phyloP scores from a whole-genome alignment of 2,888 invertebrate genomes.

The Oxytorus armatus region DNA sequence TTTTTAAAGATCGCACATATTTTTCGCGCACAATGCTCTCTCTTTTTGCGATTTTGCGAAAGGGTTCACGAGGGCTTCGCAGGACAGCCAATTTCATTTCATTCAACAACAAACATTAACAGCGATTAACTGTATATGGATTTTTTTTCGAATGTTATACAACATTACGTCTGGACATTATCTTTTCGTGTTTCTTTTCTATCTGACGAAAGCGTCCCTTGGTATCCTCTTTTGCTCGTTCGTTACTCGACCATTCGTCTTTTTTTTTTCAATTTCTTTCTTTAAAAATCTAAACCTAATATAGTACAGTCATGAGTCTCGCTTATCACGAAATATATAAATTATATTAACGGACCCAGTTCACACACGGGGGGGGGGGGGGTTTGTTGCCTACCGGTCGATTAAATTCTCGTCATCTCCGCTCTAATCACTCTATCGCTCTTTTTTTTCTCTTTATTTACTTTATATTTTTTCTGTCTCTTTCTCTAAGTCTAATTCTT shows the following conservation, averaged over 20 bases:
- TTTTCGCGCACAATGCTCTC: background rate
- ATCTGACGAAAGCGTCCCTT: constrained; percentile 12
- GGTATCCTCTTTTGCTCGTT: constrained; percentile 28
- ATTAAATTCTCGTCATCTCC: constrained; percentile 40
- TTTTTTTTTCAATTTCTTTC: constrained; percentile 54
- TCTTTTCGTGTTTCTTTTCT: constrained; percentile 7
- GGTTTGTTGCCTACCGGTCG: constrained; percentile 24
- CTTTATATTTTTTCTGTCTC: constrained; percentile 18
- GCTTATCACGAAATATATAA: constrained; percentile 79
- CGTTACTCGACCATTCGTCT: constrained; percentile 27
- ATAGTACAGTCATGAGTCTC: constrained; percentile 82
- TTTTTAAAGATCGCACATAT: background rate
- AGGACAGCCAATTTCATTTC: constrained; percentile 34
- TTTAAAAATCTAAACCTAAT: constrained; percentile 75
- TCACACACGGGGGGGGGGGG: constrained; percentile 55
- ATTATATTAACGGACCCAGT: constrained; percentile 75
- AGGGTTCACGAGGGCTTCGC: constrained; percentile 25
- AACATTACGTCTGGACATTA: constrained; percentile 61
- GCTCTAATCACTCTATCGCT: constrained; percentile 1
- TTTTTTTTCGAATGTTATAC: constrained; percentile 42
- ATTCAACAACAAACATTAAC: constrained; percentile 63
- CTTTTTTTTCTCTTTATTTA: constrained; percentile 1
- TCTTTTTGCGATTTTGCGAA: background rate
- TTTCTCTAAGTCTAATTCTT: constrained; percentile 36
- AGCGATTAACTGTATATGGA: constrained; percentile 57